These are phyloP conservation scores for Drosophila phalerata DNA, from an alignment of 2,888 invertebrate species.

Conservation along the genomic window DNA sequence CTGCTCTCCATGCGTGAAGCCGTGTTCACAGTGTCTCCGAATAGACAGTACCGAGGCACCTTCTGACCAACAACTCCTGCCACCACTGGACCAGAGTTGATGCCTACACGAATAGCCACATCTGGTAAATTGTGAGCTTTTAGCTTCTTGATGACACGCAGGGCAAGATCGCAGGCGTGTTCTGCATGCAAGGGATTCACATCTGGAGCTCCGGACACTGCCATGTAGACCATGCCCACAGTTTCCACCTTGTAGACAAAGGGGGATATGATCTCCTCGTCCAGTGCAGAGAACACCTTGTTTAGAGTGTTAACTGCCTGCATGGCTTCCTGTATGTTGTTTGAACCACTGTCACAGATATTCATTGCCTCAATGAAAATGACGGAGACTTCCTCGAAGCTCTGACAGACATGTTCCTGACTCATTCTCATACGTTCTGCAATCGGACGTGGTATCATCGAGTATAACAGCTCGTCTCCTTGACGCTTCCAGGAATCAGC, in stretches of 20 bases:
- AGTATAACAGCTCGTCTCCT: conserved; percentile 94
- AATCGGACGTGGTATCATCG: conserved; percentile 95
- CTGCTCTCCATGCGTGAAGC: conserved; percentile 95
- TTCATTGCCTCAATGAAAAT: conserved; percentile 85
- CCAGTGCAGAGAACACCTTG: conserved; percentile 93
- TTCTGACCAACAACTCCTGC: conserved; percentile 95
- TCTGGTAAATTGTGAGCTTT: conserved; percentile 88
- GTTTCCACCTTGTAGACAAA: conserved; percentile 97
- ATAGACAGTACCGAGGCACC: conserved; percentile 94
- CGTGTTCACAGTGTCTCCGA: conserved; percentile 96
- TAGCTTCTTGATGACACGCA: conserved; percentile 90
- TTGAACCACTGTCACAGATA: conserved; percentile 77
- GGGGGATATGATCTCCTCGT: conserved; percentile 92
- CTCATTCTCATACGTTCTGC: conserved; percentile 93
- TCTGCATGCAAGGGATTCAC: conserved; percentile 90
- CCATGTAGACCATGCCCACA: conserved; percentile 96
- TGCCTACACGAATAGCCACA: conserved; percentile 88
- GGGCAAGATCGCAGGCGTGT: conserved; percentile 91
- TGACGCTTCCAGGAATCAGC: conserved; percentile 94
- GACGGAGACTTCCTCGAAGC: conserved; percentile 85
- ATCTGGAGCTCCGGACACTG: conserved; percentile 95
- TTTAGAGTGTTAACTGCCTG: conserved; percentile 94
- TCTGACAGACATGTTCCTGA: conserved; percentile 93
- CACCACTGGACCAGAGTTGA: conserved; percentile 95
- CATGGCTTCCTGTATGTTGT: conserved; percentile 88